phyloP scores from a whole-genome alignment of 2,113 vertebrate genomes.

The Psittacus erithacus region DNA sequence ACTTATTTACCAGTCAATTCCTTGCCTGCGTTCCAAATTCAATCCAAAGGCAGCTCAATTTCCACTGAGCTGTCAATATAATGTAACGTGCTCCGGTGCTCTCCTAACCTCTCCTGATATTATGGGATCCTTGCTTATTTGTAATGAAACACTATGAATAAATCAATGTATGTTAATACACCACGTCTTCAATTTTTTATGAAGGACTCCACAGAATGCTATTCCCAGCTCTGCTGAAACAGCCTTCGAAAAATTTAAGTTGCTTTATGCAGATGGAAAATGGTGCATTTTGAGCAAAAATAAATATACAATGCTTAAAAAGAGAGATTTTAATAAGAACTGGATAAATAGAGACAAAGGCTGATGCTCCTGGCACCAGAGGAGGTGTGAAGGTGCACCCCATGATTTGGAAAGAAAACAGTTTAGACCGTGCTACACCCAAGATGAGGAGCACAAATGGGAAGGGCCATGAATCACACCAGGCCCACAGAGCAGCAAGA shows the following conservation, averaged over 20 bases:
- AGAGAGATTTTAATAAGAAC: neutral
- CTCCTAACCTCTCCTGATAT: constrained; percentile 77
- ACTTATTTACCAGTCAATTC: constrained; percentile 80
- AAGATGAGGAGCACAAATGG: neutral
- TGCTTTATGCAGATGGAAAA: neutral
- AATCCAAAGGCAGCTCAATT: constrained; percentile 74
- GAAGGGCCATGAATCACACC: neutral
- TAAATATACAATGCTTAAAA: neutral
- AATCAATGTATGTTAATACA: constrained; percentile 88
- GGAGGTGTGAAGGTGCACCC: neutral
- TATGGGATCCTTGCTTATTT: constrained; percentile 77
- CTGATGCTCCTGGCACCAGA: neutral
- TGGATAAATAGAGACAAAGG: neutral
- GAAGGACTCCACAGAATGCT: constrained; percentile 70
- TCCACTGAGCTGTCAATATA: constrained; percentile 78
- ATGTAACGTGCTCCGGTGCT: constrained; percentile 67
- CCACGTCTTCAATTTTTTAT: constrained; percentile 78
- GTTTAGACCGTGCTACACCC: neutral
- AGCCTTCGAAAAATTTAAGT: constrained; percentile 70
- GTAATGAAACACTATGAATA: constrained; percentile 87
- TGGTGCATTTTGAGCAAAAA: constrained; percentile 5
- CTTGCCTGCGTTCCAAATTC: constrained; percentile 71
- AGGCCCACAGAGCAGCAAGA: neutral
- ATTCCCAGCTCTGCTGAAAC: constrained; percentile 72
- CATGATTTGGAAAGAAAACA: neutral